Percentiles rank a stretch among this genome's conserved stretches.
Evolutionary conservation across 1,140 invertebrate genomes (phyloP).

Genomic region (Acyrthosiphon pisum): DNA sequence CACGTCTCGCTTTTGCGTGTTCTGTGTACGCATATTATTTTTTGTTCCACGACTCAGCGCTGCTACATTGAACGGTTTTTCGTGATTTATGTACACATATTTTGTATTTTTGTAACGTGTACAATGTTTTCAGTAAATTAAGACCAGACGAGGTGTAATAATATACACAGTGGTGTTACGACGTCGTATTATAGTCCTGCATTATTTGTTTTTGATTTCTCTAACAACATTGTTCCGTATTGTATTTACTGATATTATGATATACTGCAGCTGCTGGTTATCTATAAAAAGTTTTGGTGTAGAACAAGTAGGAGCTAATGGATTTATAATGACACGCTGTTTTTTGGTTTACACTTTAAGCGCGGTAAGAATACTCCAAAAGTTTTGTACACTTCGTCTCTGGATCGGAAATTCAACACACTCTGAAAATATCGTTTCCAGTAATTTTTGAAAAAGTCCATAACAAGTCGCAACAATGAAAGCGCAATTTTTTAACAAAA

Average conservation of each 20-base stretch:
- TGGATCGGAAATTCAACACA: background rate
- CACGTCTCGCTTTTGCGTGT: background rate
- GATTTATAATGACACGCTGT: background rate
- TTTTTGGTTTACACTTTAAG: background rate
- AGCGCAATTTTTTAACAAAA: background rate
- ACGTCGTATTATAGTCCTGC: background rate
- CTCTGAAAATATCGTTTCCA: background rate
- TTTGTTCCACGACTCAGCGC: background rate
- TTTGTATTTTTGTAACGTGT: background rate
- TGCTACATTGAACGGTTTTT: background rate
- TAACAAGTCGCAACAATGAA: background rate
- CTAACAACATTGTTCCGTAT: background rate
- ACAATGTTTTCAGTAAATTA: background rate
- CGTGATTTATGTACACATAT: background rate
- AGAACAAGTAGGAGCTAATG: background rate
- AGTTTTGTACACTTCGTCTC: background rate
- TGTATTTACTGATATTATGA: background rate
- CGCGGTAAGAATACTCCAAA: background rate
- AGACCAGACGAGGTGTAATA: background rate
- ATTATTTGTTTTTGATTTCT: conserved; percentile 5
- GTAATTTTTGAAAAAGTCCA: background rate
- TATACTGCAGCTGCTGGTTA: background rate
- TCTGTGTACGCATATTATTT: too few species aligned
- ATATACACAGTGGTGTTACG: background rate
- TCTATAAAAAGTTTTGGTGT: background rate